Percentiles rank a stretch among this genome's conserved stretches.
These are phyloP conservation scores for Oophaga pumilio DNA, from an alignment of 2,113 vertebrate species.

Conservation along the genomic window DNA sequence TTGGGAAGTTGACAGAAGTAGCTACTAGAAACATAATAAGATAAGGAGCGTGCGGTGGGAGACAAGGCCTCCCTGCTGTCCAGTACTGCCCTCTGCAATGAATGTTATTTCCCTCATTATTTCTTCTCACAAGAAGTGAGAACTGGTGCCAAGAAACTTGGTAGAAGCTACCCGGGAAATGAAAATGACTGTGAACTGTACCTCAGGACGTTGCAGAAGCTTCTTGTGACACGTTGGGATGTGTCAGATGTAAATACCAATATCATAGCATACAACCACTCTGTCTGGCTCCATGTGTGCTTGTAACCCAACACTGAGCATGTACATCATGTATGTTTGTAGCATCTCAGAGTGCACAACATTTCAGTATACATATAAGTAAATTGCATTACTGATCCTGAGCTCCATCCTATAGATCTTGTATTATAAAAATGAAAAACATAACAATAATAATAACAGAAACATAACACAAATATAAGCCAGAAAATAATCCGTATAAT, in stretches of 20 bases:
- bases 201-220: neutral
- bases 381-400: no score
- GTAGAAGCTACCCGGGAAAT: neutral
- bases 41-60: neutral
- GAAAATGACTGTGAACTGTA: constrained; percentile 10
- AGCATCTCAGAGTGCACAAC: neutral
- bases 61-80: neutral
- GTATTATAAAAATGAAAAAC: no score
- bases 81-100: neutral
- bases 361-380: no score
- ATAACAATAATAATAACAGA: no score
- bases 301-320: constrained; percentile 16
- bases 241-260: constrained; percentile 22
- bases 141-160: neutral
- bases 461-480: no score
- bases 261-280: constrained; percentile 2
- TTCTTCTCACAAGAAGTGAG: neutral
- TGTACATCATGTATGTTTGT: neutral
- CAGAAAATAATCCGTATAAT: no score
- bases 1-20: neutral
- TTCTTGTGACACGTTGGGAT: neutral
- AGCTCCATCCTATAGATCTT: no score
- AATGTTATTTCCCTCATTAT: neutral
- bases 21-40: neutral
- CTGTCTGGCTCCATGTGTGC: constrained; percentile 34